Percentiles rank a stretch among this genome's conserved stretches.
phyloP scores from a whole-genome alignment of 2,797 vertebrate species.

The Cossypha heuglini region DNA sequence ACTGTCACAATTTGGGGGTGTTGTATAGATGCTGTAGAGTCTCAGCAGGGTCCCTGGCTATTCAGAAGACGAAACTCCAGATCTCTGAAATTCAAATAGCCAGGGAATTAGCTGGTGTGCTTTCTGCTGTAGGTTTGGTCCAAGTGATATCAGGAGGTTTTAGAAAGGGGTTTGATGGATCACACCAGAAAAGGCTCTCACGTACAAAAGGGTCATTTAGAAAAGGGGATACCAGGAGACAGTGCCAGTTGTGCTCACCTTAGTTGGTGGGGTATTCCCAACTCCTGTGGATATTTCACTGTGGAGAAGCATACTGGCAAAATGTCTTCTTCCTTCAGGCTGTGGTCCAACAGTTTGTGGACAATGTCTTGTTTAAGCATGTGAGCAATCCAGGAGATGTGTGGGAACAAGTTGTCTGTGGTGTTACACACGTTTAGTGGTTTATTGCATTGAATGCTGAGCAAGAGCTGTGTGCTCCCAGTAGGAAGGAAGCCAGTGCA shows the following conservation, averaged over 20 bases:
- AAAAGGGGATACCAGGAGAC: background rate
- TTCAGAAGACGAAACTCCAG: background rate
- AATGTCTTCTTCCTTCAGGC: background rate
- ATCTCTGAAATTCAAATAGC: background rate
- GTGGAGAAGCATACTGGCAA: background rate
- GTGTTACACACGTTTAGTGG: fast-evolving
- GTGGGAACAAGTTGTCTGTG: background rate
- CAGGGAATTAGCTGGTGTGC: background rate
- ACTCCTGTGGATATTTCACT: background rate
- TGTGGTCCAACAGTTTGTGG: background rate
- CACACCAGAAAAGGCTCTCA: background rate
- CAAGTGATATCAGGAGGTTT: background rate
- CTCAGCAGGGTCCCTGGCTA: background rate
- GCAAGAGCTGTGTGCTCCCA: background rate
- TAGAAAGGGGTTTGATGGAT: background rate
- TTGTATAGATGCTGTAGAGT: background rate
- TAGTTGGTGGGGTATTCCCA: background rate
- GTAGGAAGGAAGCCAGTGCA: background rate
- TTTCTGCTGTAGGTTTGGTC: background rate
- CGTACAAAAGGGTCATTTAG: fast-evolving
- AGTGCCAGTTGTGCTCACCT: background rate
- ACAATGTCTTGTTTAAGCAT: background rate
- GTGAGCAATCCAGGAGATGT: background rate
- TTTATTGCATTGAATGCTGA: background rate
- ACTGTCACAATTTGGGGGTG: background rate